Base-by-base conservation (phyloP, 2,113 vertebrate genomes). In the Tetrax tetrax region DNA sequence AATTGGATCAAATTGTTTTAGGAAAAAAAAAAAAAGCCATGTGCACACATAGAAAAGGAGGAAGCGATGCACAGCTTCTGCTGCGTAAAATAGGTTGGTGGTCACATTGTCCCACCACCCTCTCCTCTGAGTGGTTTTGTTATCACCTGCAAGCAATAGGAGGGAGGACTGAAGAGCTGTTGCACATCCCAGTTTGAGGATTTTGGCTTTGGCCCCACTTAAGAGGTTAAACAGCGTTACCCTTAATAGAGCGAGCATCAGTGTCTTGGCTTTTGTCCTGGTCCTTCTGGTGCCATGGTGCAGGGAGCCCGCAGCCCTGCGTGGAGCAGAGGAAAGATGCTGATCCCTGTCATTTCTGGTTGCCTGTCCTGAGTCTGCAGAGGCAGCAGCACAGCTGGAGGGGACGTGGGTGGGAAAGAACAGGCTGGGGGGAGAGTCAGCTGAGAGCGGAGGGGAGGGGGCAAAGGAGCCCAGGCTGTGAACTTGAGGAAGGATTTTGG, bases 381-480 rank as follows among this genome's bases (percentile, higher is more conserved):
- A 38, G 69, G 37, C 70, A 85, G 27, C 75, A 27, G 11, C 45
- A 4, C n/a, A 33, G 66, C 54, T 24, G 50, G 21, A 74, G 54
- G 33, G 59, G 50, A 63, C 0, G 0, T 16, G 53, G 22, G 23
- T 48, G 43, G 35, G 64, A 38, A 92, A 6, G 1, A 19, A 53
- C 57, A 57, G 43, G 33, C 41, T 74, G 51, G n/a, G 61, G 47
- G 41, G 22, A 87, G n/a, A 27, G 33, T 1, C 37, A n/a, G n/a
- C 6, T 87, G 17, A 37, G 0, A 72, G 61, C 3, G 2, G 14
- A 53, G n/a, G 3, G 60, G 28, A 72, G 14, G 25, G 56, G 28
- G 48, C 35, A 38, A 27, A 35, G 48, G 24, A 59, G 3, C 21
- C 24, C 37, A 43, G 31, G 21, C 77, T 53, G 53, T 33, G 65